Conservation (phyloP, 2,797 vertebrate genomes). For the Craterocephalus amniculus region DNA sequence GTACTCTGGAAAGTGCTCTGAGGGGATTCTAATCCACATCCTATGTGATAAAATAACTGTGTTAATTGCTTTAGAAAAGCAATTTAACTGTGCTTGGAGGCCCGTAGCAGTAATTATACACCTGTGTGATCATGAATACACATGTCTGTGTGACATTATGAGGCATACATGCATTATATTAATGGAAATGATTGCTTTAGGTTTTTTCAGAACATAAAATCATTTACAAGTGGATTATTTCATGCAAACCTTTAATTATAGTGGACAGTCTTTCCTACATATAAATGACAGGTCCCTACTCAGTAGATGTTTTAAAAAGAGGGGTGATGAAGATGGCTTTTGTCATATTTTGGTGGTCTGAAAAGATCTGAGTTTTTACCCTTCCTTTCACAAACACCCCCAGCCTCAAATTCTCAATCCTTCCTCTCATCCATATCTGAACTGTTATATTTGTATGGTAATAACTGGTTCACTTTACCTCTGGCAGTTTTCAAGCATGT, state of each 20-base stretch:
- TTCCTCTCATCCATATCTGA: conserved; percentile 59
- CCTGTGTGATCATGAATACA: conserved; percentile 58
- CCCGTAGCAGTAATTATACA: conserved; percentile 74
- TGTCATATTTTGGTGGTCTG: conserved; percentile 58
- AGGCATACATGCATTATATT: conserved; percentile 65
- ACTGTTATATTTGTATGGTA: conserved; percentile 80
- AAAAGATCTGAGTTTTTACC: conserved; percentile 35
- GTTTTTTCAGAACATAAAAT: conserved; percentile 56
- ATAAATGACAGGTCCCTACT: conserved; percentile 53
- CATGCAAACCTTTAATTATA: conserved; percentile 28
- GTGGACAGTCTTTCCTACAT: conserved; percentile 43
- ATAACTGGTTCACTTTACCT: conserved; percentile 70
- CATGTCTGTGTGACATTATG: conserved; percentile 45
- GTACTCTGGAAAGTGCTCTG: conserved; percentile 21
- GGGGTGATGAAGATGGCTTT: conserved; percentile 53
- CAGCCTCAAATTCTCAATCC: conserved; percentile 48
- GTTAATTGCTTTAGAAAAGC: conserved; percentile 71
- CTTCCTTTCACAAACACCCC: conserved; percentile 35
- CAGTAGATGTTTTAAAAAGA: conserved; percentile 49
- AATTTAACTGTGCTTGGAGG: conserved; percentile 78
- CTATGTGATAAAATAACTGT: conserved; percentile 59
- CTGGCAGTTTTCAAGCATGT: conserved; percentile 66
- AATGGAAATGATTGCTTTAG: conserved; percentile 71
- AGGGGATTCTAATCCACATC: conserved; percentile 43
- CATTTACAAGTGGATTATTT: conserved; percentile 37